A percentile compares a stretch with the other conserved stretches of the same genome.
Evolutionary conservation across 2,113 vertebrate genomes (phyloP).

Genomic region (Rhinopomastus cyanomelas): DNA sequence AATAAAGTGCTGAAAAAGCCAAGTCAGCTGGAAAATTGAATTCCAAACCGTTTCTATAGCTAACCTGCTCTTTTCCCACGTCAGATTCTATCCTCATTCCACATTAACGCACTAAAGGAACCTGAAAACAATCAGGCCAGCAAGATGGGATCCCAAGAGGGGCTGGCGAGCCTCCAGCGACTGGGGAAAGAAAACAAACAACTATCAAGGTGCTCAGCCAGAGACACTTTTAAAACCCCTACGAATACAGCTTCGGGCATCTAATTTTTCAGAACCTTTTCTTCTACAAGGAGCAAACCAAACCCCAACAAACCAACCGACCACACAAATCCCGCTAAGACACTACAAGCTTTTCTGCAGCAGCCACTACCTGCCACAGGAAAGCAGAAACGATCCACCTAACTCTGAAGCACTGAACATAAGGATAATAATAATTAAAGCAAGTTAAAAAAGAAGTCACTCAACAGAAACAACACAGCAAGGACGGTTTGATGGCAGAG

Average conservation of each 20-base stretch:
- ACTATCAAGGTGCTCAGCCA: neutral
- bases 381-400: conserved; percentile 33
- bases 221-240: neutral
- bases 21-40: neutral
- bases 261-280: neutral
- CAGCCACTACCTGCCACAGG: neutral
- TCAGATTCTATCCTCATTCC: neutral
- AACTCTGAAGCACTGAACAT: neutral
- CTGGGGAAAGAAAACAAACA: neutral
- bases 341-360: neutral
- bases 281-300: neutral
- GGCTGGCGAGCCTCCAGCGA: neutral
- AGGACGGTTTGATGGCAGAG: conserved; percentile 14
- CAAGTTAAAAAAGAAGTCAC: neutral
- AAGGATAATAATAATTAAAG: neutral
- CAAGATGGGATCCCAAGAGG: neutral
- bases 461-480: neutral
- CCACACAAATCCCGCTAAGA: neutral
- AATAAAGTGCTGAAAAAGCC: neutral
- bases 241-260: neutral
- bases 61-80: neutral
- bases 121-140: neutral
- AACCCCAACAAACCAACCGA: neutral
- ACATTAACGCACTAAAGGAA: neutral
- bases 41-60: neutral